These are phyloP conservation scores for Meganola albula DNA, from an alignment of 2,888 invertebrate genomes.

Conservation along the genomic window DNA sequence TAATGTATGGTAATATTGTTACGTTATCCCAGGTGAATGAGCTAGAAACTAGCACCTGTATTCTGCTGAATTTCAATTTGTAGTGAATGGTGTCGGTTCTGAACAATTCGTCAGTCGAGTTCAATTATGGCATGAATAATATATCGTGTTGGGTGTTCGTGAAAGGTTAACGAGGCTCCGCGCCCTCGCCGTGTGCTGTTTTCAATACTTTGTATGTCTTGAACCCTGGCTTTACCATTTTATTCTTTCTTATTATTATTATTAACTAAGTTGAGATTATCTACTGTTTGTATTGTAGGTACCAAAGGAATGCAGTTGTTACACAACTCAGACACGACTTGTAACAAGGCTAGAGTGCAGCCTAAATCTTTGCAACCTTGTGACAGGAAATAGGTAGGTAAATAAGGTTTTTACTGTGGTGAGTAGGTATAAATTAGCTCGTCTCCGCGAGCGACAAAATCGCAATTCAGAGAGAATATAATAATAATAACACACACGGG, in stretches of 20 bases:
- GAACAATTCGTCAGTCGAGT: constrained; percentile 33
- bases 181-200: constrained; percentile 29
- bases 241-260: constrained; percentile 3
- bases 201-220: constrained; percentile 9
- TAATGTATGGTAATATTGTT: constrained; percentile 27
- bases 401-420: too few relatives aligned
- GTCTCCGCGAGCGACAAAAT: too few relatives aligned
- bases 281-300: too few relatives aligned
- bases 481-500: too few relatives aligned
- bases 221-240: neutral
- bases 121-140: constrained; percentile 56
- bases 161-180: constrained; percentile 66
- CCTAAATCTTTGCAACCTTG: too few relatives aligned
- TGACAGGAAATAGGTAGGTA: too few relatives aligned
- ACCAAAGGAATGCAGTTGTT: too few relatives aligned
- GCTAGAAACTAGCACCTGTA: constrained; percentile 28
- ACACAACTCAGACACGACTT: too few relatives aligned
- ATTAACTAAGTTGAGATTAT: too few relatives aligned
- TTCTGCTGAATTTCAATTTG: constrained; percentile 14
- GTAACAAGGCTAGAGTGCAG: too few relatives aligned
- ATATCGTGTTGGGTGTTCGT: constrained; percentile 42
- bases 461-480: too few relatives aligned
- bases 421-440: too few relatives aligned
- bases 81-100: constrained; percentile 19
- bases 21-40: constrained; percentile 26